These are phyloP conservation scores for Tillus elongatus DNA, from an alignment of 2,888 invertebrate species.

Conservation along the genomic window DNA sequence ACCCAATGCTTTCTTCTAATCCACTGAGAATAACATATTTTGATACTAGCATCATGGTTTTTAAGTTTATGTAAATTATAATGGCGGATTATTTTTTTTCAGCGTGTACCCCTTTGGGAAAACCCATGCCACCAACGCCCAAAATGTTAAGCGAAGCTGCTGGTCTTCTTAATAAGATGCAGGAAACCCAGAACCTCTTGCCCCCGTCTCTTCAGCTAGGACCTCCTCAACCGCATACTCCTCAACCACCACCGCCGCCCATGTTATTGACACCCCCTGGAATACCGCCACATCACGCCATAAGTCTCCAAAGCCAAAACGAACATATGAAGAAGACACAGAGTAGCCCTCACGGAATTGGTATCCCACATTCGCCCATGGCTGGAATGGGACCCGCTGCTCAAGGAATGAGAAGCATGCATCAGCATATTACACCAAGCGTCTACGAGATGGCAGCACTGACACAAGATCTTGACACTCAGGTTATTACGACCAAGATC, in stretches of 20 bases:
- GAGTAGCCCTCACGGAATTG: slow-evolving; percentile 49
- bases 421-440: slow-evolving; percentile 85
- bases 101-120: slow-evolving; percentile 40
- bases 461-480: slow-evolving; percentile 93
- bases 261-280: slow-evolving; percentile 70
- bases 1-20: not conserved
- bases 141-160: slow-evolving; percentile 70
- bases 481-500: slow-evolving; percentile 91
- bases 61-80: too few relatives aligned
- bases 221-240: slow-evolving; percentile 36
- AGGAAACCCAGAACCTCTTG: slow-evolving; percentile 55
- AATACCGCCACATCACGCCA: slow-evolving; percentile 57
- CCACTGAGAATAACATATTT: too few relatives aligned
- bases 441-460: slow-evolving; percentile 96
- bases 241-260: slow-evolving; percentile 45
- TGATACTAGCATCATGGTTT: too few relatives aligned
- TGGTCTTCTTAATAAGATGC: slow-evolving; percentile 57
- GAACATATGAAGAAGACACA: slow-evolving; percentile 47
- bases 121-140: slow-evolving; percentile 71
- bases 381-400: slow-evolving; percentile 39
- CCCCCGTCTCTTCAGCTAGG: slow-evolving; percentile 46
- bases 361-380: slow-evolving; percentile 49
- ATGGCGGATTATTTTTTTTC: too few relatives aligned
- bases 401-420: slow-evolving; percentile 61
- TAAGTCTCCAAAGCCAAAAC: slow-evolving; percentile 55